Percentiles rank a stretch among this genome's conserved stretches.
Evolutionary conservation across 2,888 invertebrate genomes (phyloP).

Genomic region (Thyatira batis): DNA sequence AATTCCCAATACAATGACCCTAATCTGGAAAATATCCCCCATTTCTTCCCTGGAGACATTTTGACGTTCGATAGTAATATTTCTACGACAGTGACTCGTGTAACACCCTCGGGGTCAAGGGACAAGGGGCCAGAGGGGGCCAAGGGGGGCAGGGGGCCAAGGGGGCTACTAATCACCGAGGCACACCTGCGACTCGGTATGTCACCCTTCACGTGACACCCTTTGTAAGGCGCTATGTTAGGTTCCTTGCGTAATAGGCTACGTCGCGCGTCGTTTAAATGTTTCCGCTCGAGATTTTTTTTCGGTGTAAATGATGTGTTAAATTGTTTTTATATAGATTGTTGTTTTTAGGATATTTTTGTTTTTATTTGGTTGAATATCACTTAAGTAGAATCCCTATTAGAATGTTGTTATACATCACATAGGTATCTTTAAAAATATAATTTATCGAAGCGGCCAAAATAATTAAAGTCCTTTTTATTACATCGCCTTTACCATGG

Average conservation of each 20-base stretch:
- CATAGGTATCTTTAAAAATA: no score
- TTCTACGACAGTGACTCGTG: background rate
- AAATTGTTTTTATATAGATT: no score
- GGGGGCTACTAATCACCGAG: constrained; percentile 16
- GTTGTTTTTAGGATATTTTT: background rate
- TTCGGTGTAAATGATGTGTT: background rate
- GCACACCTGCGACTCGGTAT: constrained; percentile 14
- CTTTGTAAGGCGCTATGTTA: background rate
- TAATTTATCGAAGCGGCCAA: no score
- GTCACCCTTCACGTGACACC: constrained; percentile 1
- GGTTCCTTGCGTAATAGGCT: background rate
- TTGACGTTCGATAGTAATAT: background rate
- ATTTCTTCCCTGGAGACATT: background rate
- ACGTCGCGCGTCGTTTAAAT: background rate
- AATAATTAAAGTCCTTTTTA: no score
- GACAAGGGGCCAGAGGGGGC: background rate
- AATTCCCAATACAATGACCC: background rate
- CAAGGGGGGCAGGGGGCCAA: background rate
- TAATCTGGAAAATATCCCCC: background rate
- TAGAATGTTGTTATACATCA: no score
- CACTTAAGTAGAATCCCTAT: no score
- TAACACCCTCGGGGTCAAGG: background rate
- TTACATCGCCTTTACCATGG: no score
- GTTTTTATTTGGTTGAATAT: no score
- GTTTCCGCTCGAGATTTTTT: background rate